Base-by-base conservation (phyloP, 1,140 invertebrate genomes). In the Pseudomyrmex dendroicus region DNA sequence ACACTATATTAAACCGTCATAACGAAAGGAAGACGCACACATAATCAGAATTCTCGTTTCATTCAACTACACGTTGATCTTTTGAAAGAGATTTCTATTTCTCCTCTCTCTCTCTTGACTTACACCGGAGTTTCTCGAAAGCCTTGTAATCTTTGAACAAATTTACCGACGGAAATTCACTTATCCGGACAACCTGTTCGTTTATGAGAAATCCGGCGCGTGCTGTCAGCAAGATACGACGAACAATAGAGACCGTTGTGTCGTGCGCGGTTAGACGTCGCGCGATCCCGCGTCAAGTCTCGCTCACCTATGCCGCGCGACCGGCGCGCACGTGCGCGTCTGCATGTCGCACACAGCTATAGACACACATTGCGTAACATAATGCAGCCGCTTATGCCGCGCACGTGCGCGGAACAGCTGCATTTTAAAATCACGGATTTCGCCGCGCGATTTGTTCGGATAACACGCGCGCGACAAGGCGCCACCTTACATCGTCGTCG, bases 351-450 rank as follows among this genome's bases (percentile, higher is more conserved):
- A 78, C 50, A 50, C 56, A 50, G 61, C n/a, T 4, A 35, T 35
- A 22, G 22, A 25, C 63, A 64, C 48, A 48, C 83, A 17, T 68
- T 57, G 46, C 56, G 62, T 52, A 10, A 68, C 56, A 88, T 87
- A 87, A 88, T 76, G 82, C 50, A 74, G 70, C 17, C 86, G 83
- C 77, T 91, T 90, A 92, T 92, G 90, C 90, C 52, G 85, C 35
- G 90, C 91, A 92, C 91, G 91, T 92, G 90, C 72, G 54, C 85
- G 83, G 66, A 92, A 89, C 89, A 90, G 91, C 90, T 92, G 91
- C 88, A 91, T 91, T 92, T 92, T 91, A 91, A 92, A 92, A 91
- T 92, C 90, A 89, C 90, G 90, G 73, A 78, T 84, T 84, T 83
- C 63, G 35, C 52, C 73, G 68, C 46, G 82, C 85, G 54, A 87